These are phyloP conservation scores for Alectoris magna DNA, from an alignment of 2,797 vertebrate genomes.

Conservation along the genomic window DNA sequence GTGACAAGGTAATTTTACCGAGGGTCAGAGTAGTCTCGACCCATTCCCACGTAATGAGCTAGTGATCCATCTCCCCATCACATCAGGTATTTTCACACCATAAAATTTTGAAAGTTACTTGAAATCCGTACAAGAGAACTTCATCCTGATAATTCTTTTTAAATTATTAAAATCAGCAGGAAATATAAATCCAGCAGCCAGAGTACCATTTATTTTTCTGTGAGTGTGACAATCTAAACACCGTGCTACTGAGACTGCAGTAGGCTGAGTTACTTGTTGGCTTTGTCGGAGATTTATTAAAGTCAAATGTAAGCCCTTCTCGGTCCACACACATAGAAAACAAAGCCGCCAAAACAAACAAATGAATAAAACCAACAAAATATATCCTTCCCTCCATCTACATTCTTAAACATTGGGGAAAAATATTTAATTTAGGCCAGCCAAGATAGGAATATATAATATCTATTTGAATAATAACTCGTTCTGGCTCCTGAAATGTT, in stretches of 20 bases:
- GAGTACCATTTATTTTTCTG: not conserved
- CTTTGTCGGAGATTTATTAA: slow-evolving; percentile 15
- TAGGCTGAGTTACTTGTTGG: not conserved
- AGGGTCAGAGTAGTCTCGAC: slow-evolving; percentile 1
- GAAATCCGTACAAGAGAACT: not conserved
- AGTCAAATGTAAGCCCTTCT: not conserved
- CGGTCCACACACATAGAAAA: not conserved
- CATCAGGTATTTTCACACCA: not conserved
- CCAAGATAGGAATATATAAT: slow-evolving; percentile 9
- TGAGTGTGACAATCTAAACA: not conserved
- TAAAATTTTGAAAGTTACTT: not conserved
- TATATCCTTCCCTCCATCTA: not conserved
- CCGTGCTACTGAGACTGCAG: not conserved
- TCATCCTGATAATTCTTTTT: not conserved
- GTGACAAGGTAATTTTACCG: slow-evolving; percentile 38
- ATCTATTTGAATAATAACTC: slow-evolving; percentile 28
- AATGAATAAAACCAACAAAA: not conserved
- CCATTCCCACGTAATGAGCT: not conserved
- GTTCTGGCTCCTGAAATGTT: slow-evolving; percentile 8
- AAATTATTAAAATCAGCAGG: not conserved
- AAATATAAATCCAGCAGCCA: not conserved
- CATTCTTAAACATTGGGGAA: not conserved
- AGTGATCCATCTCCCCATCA: not conserved
- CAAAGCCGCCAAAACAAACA: not conserved
- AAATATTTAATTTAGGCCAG: slow-evolving; percentile 14